Evolutionary conservation across 2,888 invertebrate species (phyloP).

Genomic region (Platycheirus albimanus): DNA sequence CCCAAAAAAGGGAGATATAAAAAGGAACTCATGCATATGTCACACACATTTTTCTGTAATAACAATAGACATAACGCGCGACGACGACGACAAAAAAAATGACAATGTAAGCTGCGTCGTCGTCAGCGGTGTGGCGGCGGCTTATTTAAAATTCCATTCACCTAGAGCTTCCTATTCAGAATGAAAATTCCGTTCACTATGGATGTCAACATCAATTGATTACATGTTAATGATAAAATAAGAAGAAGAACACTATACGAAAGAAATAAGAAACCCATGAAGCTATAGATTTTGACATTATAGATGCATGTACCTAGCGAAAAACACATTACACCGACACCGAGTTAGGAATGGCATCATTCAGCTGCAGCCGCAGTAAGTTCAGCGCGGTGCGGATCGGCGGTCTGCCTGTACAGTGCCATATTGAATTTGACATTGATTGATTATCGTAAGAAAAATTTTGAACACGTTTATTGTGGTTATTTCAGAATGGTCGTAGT

Average conservation of each 20-base stretch:
- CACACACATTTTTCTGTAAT: constrained; percentile 18
- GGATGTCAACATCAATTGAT: constrained; percentile 73
- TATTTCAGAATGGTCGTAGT: constrained; percentile 33
- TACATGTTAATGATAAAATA: constrained; percentile 71
- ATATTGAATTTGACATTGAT: constrained; percentile 68
- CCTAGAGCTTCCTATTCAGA: constrained; percentile 71
- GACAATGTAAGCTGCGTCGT: constrained; percentile 14
- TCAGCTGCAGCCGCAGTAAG: constrained; percentile 24
- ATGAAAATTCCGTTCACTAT: constrained; percentile 65
- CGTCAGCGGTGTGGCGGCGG: constrained; percentile 22
- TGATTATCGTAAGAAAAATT: constrained; percentile 65
- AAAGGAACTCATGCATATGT: constrained; percentile 42
- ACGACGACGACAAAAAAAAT: constrained; percentile 1
- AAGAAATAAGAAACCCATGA: constrained; percentile 47
- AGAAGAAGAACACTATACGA: neutral
- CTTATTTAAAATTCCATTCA: constrained; percentile 73
- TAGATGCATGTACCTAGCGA: constrained; percentile 64
- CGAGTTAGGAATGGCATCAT: constrained; percentile 39
- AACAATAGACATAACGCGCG: constrained; percentile 46
- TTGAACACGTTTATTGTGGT: constrained; percentile 66
- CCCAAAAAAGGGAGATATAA: constrained; percentile 32
- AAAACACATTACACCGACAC: constrained; percentile 42
- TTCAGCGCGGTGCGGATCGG: neutral
- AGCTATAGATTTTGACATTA: constrained; percentile 68
- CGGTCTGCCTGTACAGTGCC: constrained; percentile 9